Evolutionary conservation across 2,888 invertebrate species (phyloP).

Genomic region (Acrobasis consociella): DNA sequence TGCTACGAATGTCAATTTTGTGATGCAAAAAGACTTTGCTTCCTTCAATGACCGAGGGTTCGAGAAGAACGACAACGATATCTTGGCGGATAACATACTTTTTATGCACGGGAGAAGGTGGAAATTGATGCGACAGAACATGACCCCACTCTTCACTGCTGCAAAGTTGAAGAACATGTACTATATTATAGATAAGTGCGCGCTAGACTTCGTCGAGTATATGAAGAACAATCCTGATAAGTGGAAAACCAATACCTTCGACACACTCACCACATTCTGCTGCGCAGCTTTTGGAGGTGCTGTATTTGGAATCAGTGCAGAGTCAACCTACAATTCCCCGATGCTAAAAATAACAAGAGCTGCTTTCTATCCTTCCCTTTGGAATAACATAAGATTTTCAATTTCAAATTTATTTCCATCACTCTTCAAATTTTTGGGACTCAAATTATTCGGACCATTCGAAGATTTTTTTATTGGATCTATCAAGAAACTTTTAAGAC

Average conservation of each 20-base stretch:
- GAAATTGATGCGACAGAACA: slow-evolving; percentile 60
- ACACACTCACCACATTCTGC: slow-evolving; percentile 47
- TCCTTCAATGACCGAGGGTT: slow-evolving; percentile 49
- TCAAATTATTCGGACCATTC: slow-evolving; percentile 48
- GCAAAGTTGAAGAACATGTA: slow-evolving; percentile 65
- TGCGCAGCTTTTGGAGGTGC: slow-evolving; percentile 57
- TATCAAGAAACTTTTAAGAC: slow-evolving; percentile 52
- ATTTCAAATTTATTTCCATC: slow-evolving; percentile 3
- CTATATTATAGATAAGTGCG: slow-evolving; percentile 58
- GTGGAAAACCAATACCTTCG: slow-evolving; percentile 38
- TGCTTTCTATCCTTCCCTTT: slow-evolving; percentile 4
- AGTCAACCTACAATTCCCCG: slow-evolving; percentile 58
- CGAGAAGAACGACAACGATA: slow-evolving; percentile 42
- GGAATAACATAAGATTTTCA: slow-evolving; percentile 22
- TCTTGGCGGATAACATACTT: slow-evolving; percentile 51
- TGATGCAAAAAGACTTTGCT: slow-evolving; percentile 39
- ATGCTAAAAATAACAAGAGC: slow-evolving; percentile 38
- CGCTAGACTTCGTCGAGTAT: slow-evolving; percentile 52
- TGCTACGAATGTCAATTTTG: slow-evolving; percentile 40
- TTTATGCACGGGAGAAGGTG: slow-evolving; percentile 54
- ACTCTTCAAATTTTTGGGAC: slow-evolving; percentile 36
- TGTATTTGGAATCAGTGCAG: slow-evolving; percentile 58
- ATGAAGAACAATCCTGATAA: slow-evolving; percentile 46
- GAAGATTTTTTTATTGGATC: slow-evolving; percentile 58
- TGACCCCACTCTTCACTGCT: slow-evolving; percentile 62